phyloP scores from a whole-genome alignment of 2,797 vertebrate species.

The Lycodopsis pacificus region DNA sequence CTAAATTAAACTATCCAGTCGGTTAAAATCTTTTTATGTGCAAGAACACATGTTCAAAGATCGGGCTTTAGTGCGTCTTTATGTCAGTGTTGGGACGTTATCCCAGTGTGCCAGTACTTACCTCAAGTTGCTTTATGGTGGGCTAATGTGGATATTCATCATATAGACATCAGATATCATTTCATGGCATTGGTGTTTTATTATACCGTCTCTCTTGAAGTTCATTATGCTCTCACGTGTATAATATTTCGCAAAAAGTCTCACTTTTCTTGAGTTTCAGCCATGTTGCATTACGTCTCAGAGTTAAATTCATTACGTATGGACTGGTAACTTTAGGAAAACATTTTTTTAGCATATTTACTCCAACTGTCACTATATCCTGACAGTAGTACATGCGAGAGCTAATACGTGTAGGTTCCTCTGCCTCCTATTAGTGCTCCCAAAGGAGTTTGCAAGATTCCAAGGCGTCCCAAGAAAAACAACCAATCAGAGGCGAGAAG shows the following conservation, averaged over 20 bases:
- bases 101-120: not conserved
- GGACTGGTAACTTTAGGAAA: not conserved
- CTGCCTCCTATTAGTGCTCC: too few relatives aligned
- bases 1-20: slow-evolving; percentile 5
- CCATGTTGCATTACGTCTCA: not conserved
- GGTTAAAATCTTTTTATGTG: not conserved
- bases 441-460: too few relatives aligned
- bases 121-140: not conserved
- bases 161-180: not conserved
- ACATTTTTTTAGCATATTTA: not conserved
- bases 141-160: not conserved
- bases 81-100: not conserved
- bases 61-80: not conserved
- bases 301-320: not conserved
- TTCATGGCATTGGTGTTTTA: not conserved
- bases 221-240: not conserved
- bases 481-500: too few relatives aligned
- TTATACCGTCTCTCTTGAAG: slow-evolving; percentile 12
- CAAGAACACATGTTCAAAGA: not conserved
- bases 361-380: not conserved
- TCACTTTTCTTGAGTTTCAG: not conserved
- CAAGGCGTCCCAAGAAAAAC: too few relatives aligned
- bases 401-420: too few relatives aligned
- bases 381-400: too few relatives aligned
- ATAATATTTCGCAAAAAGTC: not conserved